These are phyloP conservation scores for Coenonympha arcania DNA, from an alignment of 2,888 invertebrate genomes.

Conservation along the genomic window DNA sequence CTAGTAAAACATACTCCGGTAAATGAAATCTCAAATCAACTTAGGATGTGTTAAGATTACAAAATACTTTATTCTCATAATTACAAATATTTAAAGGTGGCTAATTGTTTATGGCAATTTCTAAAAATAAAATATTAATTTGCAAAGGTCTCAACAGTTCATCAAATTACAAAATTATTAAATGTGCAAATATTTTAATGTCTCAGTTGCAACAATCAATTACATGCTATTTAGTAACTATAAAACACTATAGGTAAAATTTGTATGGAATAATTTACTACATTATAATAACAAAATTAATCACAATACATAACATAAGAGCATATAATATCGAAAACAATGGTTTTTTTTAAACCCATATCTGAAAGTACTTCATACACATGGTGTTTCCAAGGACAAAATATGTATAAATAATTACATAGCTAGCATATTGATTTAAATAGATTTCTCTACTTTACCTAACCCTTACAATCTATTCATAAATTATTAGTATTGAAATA, in stretches of 20 bases:
- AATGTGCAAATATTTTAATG: neutral
- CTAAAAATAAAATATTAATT: too few species aligned
- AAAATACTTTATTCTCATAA: too few species aligned
- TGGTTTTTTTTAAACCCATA: slow-evolving; percentile 14
- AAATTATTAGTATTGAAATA: slow-evolving; percentile 35
- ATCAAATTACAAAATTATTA: neutral
- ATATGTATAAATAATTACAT: neutral
- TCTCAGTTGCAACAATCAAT: neutral
- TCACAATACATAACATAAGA: slow-evolving; percentile 5
- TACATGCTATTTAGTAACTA: neutral
- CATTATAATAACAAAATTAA: slow-evolving; percentile 6
- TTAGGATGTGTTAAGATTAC: too few species aligned
- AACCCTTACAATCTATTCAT: slow-evolving; percentile 31
- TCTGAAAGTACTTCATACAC: slow-evolving; percentile 20
- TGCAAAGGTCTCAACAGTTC: neutral
- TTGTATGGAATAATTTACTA: slow-evolving; percentile 10
- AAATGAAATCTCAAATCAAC: too few species aligned
- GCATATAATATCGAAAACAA: slow-evolving; percentile 14
- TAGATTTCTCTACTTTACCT: slow-evolving; percentile 49
- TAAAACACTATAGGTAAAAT: slow-evolving; percentile 1
- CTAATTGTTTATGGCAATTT: too few species aligned
- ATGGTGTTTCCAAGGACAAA: slow-evolving; percentile 27
- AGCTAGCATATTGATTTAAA: slow-evolving; percentile 29
- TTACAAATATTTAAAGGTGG: too few species aligned
- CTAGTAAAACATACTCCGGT: too few species aligned